phyloP scores from a whole-genome alignment of 1,140 invertebrate genomes.

The Drosophila mayri region DNA sequence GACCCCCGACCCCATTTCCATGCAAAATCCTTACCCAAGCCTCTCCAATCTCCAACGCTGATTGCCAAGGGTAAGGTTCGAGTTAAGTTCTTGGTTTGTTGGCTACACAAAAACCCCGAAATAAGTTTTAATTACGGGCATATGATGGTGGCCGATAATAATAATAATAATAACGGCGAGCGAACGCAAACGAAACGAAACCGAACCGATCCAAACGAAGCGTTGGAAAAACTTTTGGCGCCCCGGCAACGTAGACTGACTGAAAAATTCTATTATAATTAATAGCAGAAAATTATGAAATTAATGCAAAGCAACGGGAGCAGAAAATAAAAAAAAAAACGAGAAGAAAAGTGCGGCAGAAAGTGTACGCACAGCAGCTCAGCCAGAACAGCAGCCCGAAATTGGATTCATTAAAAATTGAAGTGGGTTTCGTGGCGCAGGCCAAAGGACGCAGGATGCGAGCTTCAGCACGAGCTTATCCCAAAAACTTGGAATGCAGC shows the following conservation, averaged over 20 bases:
- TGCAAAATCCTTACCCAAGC: not conserved
- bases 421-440: slow-evolving; percentile 63
- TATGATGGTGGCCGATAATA: slow-evolving; percentile 82
- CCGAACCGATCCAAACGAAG: slow-evolving; percentile 29
- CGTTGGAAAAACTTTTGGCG: slow-evolving; percentile 65
- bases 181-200: slow-evolving; percentile 19
- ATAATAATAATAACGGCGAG: slow-evolving; percentile 53
- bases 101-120: slow-evolving; percentile 75
- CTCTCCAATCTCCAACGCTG: slow-evolving; percentile 34
- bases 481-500: slow-evolving; percentile 59
- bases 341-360: not conserved
- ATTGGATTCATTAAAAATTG: slow-evolving; percentile 83
- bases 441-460: slow-evolving; percentile 8
- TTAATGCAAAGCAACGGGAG: slow-evolving; percentile 71
- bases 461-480: slow-evolving; percentile 52
- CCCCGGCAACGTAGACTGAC: slow-evolving; percentile 76
- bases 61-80: slow-evolving; percentile 56
- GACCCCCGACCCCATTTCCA: not conserved
- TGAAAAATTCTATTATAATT: slow-evolving; percentile 84
- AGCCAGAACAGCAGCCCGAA: slow-evolving; percentile 51
- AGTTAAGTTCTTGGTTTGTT: slow-evolving; percentile 82
- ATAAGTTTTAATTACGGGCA: slow-evolving; percentile 83
- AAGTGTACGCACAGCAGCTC: slow-evolving; percentile 36
- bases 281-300: slow-evolving; percentile 83
- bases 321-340: slow-evolving; percentile 6